Base-by-base conservation (phyloP, 2,888 invertebrate genomes). In the Leucania comma region DNA sequence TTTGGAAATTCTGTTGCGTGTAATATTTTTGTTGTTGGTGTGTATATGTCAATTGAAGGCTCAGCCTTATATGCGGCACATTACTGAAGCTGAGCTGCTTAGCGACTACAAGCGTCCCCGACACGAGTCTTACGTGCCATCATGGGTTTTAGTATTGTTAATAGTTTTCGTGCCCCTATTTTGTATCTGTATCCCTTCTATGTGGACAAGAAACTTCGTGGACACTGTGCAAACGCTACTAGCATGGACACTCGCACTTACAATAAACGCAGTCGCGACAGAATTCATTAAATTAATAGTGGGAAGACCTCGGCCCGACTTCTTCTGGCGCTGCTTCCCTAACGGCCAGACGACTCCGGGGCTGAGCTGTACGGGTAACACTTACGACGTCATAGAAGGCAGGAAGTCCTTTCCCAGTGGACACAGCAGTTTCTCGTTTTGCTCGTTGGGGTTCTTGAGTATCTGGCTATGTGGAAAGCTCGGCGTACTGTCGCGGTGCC, bases 361-460 rank as follows among this genome's bases (percentile, higher is more conserved):
- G 38, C 93, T 96, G 63, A 88, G 90, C 46, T 98, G 98, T 86
- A 97, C 97, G 0, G 98, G 98, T 3, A 93, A 96, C 73, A 88
- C 91, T 9, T 89, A 91, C 50, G 94, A 94, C 3, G 94, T 98
- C 24, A 96, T 96, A 81, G 98, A 98, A 78, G 98, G 98, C 14
- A 96, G 97, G 73, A 98, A 98, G 90, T 98, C 98, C 83, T 98
- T 98, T 90, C 98, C 98, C 0, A 98, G 98, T 91, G 98, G 98
- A 26, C 98, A 98, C 93, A 97, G 98, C 38, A 97, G 98, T 38
- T 97, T 98, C 93, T 96, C 97, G 1, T 98, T 98, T 93, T 97
- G 97, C 65, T 97, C 97, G 65, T 96, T 98, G 92, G 97, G 97
- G 0, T 98, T 98, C 89, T 90, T 97, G 63, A 96, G 97, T 62